Percentiles rank a stretch among this genome's conserved stretches.
Conservation (phyloP, 2,888 invertebrate genomes). For the Cerastis leucographa region DNA sequence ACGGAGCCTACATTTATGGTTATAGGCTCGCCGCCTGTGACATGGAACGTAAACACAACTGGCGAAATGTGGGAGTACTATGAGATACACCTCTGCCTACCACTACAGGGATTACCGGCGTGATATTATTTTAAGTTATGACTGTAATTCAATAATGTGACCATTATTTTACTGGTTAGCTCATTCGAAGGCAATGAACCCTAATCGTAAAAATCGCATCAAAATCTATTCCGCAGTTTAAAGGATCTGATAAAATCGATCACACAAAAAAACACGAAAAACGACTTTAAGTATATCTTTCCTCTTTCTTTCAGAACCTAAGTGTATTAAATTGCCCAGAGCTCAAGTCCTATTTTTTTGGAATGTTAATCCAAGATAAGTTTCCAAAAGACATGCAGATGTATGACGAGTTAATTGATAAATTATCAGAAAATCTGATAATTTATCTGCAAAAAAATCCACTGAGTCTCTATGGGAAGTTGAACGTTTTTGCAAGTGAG, state of each 20-base stretch:
- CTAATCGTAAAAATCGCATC: neutral
- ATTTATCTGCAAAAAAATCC: neutral
- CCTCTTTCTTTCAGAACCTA: slow-evolving; percentile 3
- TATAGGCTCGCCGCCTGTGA: neutral
- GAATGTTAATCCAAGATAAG: neutral
- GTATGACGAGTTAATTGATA: slow-evolving; percentile 3
- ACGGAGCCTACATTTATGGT: neutral
- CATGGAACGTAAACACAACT: neutral
- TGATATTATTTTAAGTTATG: neutral
- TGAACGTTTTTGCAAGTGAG: neutral
- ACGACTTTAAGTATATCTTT: neutral
- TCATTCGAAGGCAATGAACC: neutral
- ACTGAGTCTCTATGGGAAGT: neutral
- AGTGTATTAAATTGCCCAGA: neutral
- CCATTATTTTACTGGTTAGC: neutral
- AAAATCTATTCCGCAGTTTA: neutral
- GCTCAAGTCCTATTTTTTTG: neutral
- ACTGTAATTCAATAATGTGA: neutral
- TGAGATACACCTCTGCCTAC: neutral
- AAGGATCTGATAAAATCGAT: neutral
- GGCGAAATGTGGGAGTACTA: neutral
- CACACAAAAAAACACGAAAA: neutral
- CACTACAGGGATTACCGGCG: neutral
- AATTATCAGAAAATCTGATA: neutral
- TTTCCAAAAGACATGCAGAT: slow-evolving; percentile 10